Percentiles rank a stretch among this genome's conserved stretches.
phyloP scores from a whole-genome alignment of 1,140 invertebrate species.

The Drosophila pachea region DNA sequence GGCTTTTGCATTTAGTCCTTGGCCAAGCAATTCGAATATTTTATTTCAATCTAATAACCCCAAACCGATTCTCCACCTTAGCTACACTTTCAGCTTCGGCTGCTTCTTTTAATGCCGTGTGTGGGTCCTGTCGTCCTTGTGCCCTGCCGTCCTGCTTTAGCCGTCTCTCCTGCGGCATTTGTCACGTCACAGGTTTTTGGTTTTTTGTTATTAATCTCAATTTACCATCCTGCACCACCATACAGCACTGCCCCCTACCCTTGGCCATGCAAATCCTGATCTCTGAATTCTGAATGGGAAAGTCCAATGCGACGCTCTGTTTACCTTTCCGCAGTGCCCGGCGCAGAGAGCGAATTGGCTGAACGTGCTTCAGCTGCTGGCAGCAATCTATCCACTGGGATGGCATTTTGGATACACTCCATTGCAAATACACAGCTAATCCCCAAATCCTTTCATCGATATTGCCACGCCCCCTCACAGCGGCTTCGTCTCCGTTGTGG shows the following conservation, averaged over 20 bases:
- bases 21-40: slow-evolving; percentile 56
- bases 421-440: slow-evolving; percentile 37
- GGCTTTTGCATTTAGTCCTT: slow-evolving; percentile 53
- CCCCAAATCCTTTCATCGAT: slow-evolving; percentile 28
- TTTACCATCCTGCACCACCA: slow-evolving; percentile 43
- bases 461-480: background rate
- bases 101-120: background rate
- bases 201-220: slow-evolving; percentile 71
- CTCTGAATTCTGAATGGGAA: slow-evolving; percentile 6
- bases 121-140: slow-evolving; percentile 2
- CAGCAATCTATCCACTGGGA: slow-evolving; percentile 21
- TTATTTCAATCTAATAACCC: slow-evolving; percentile 53
- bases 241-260: background rate
- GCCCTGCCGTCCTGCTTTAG: slow-evolving; percentile 6
- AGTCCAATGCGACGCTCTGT: slow-evolving; percentile 17
- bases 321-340: slow-evolving; percentile 32
- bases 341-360: slow-evolving; percentile 13
- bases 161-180: slow-evolving; percentile 47
- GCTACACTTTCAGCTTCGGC: background rate
- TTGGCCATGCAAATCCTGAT: slow-evolving; percentile 22
- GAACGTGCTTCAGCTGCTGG: slow-evolving; percentile 35
- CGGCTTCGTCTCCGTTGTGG: no score
- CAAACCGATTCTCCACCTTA: slow-evolving; percentile 27
- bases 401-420: slow-evolving; percentile 40
- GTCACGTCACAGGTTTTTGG: slow-evolving; percentile 63